Base-by-base conservation (phyloP, 2,797 vertebrate genomes). In the Geotrypetes seraphini region DNA sequence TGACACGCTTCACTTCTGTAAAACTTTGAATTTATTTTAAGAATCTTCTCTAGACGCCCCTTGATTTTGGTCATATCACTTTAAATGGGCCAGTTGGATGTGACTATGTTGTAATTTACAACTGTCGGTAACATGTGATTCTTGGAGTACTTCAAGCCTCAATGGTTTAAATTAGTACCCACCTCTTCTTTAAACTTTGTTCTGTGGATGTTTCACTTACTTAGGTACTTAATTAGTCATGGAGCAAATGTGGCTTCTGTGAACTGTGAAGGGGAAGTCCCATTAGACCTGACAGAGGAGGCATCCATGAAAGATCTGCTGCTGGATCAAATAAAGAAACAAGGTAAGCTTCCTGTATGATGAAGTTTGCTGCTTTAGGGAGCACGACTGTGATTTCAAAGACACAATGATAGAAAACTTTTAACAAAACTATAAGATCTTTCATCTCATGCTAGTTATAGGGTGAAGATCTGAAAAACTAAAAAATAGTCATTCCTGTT, bases 221-320 rank as follows among this genome's bases (percentile, higher is more conserved):
- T 1, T n/a, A 84, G 81, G 57, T 84, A 68, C 49, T 65, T 84
- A 46, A 57, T 84, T 21, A 66, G 55, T 37, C 74, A 78, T 0
- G 81, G 81, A 39, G 80, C 79, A 49, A 73, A 63, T 2, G 75
- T 84, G 52, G 66, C 73, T 14, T 60, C 73, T 3, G 81, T 84
- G 34, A 84, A 83, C 45, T 82, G 67, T 0, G 81, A 84, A 48
- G 75, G 81, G 2, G 81, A 84, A 43, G 77, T 79, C 12, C 80
- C 80, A 0, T 79, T 77, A 5, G 81, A 83, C 53, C 78, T 84
- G 16, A 79, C 81, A 0, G 81, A 84, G 50, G 80, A 84, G 31
- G 73, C 71, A 3, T 81, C 78, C 25, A 69, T 83, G 81, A 80
- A 79, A 57, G 81, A 83, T 37, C 65, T 84, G 41, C 77, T 84